Evolutionary conservation across 2,888 invertebrate species (phyloP), one percentile per base, ranked within the genome.

Genomic region (Coenonympha arcania): DNA sequence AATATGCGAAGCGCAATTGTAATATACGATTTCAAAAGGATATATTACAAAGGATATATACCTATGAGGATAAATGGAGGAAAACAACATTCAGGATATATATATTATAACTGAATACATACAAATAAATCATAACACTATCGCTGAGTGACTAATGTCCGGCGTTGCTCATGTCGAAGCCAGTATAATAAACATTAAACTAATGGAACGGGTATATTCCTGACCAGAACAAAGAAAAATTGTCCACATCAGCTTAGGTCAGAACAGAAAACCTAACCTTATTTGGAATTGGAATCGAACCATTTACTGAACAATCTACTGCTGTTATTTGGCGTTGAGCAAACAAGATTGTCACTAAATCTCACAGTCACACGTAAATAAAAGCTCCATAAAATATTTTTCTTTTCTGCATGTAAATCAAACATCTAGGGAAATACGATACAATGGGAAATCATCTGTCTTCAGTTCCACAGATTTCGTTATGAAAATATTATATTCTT

Each of bases 81-180:
- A 48, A 48, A 52, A 44, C 28, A 26, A 20, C 20, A 24, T 18
- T 8, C 16, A 18, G 28, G 33, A 11, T 18, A 18, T 44, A 48
- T n/a, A n/a, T n/a, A n/a, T n/a, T n/a, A n/a, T 48, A 48, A 41
- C 49, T 45, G 45, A 45, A 41, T 49, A 45, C 45, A 45, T 8
- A 15, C n/a, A n/a, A n/a, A n/a, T n/a, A n/a, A n/a, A n/a, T n/a
- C n/a, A n/a, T 11, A 11, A 11, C 8, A 36, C 36, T 49, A 52
- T 52, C 52, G 41, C 47, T 22, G 5, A 24, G 34, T 52, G 52
- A 45, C 40, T 45, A 52, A 42, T 41, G 36, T 49, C 45, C 52
- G 24, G 49, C 6, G n/a, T 9, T 15, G 15, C 9, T n/a, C 20
- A 6, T 6, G 22, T 9, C 30, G 15, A 31, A 1, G 6, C 22